These are phyloP conservation scores for Scomber japonicus DNA, from an alignment of 2,113 vertebrate genomes.

Conservation along the genomic window DNA sequence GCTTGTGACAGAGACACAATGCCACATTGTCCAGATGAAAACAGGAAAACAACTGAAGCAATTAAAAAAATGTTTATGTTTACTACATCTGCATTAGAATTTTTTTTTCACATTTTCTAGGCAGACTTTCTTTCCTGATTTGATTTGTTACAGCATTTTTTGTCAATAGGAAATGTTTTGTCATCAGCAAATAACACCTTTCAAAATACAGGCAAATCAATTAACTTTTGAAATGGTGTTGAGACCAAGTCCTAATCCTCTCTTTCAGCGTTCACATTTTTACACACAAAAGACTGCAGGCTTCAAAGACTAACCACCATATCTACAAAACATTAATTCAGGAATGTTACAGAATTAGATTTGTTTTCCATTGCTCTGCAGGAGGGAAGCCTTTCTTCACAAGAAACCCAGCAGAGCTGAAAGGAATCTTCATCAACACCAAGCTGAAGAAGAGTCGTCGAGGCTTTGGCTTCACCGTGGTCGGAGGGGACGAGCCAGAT, in stretches of 20 bases:
- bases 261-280: background rate
- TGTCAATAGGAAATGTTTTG: background rate
- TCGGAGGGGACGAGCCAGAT: constrained; percentile 96
- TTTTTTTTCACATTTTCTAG: too few relatives aligned
- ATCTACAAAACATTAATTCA: background rate
- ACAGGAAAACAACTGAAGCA: too few relatives aligned
- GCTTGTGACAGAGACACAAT: background rate
- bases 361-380: constrained; percentile 39
- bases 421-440: constrained; percentile 98
- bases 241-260: background rate
- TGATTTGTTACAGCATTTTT: background rate
- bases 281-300: background rate
- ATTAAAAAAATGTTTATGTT: background rate
- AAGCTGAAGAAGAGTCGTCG: constrained; percentile 97
- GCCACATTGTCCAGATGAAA: background rate
- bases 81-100: too few relatives aligned
- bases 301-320: background rate
- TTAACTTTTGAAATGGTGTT: background rate
- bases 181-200: background rate
- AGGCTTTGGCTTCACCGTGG: constrained; percentile 97
- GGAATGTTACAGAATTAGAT: background rate
- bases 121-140: background rate
- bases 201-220: background rate
- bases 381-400: constrained; percentile 98
- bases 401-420: constrained; percentile 96